Percentiles rank a stretch among this genome's conserved stretches.
These are phyloP conservation scores for Sorex fumeus DNA, from an alignment of 2,113 vertebrate species.

Conservation along the genomic window DNA sequence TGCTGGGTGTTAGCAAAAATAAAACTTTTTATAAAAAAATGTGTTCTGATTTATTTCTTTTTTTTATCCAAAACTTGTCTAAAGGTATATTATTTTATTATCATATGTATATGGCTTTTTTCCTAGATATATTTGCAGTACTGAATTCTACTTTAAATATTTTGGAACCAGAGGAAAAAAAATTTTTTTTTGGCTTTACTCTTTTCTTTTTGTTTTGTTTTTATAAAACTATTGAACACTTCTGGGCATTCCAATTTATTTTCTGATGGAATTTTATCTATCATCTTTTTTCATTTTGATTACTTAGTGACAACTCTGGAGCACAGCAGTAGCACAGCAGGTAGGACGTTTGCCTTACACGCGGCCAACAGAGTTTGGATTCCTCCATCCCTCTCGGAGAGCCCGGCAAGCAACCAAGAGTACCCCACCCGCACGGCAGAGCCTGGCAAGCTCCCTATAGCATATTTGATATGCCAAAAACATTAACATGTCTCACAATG, in stretches of 20 bases:
- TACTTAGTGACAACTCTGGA: conserved; percentile 1
- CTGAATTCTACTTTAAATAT: conserved; percentile 41
- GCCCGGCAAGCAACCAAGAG: too few relatives aligned
- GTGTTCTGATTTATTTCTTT: too few relatives aligned
- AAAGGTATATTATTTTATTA: conserved; percentile 37
- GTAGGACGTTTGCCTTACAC: too few relatives aligned
- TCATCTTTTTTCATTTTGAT: not conserved
- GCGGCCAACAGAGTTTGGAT: too few relatives aligned
- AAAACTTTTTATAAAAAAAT: too few relatives aligned
- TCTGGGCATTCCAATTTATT: conserved; percentile 15
- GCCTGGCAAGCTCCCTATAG: too few relatives aligned
- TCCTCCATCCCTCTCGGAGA: too few relatives aligned
- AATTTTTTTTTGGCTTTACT: not conserved
- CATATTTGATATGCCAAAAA: too few relatives aligned
- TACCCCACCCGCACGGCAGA: too few relatives aligned
- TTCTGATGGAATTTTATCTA: not conserved
- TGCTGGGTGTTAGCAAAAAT: too few relatives aligned
- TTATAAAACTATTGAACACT: not conserved
- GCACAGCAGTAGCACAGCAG: too few relatives aligned
- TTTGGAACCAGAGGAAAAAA: not conserved
- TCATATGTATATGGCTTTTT: conserved; percentile 18
- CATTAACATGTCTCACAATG: too few relatives aligned
- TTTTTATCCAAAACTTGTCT: conserved; percentile 34
- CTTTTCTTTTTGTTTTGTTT: not conserved
- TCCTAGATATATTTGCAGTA: not conserved